phyloP scores from a whole-genome alignment of 2,797 vertebrate genomes.

The Gobionotothen gibberifrons region DNA sequence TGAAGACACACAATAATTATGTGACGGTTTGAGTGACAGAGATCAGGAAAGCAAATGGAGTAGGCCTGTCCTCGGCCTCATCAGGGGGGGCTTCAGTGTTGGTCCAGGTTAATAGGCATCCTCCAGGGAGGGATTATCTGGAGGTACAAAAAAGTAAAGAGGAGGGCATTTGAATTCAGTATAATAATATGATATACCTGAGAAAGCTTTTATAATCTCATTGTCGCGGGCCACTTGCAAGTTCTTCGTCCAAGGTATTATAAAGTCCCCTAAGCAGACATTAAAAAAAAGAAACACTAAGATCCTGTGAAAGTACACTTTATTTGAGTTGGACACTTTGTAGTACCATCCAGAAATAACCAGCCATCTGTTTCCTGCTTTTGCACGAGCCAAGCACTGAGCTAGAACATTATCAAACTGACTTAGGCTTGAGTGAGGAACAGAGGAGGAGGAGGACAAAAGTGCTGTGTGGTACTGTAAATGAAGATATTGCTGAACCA shows the following conservation, averaged over 20 bases:
- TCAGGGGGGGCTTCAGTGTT: slow-evolving; percentile 42
- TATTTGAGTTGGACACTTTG: slow-evolving; percentile 66
- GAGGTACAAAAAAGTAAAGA: slow-evolving; percentile 55
- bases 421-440: slow-evolving; percentile 43
- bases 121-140: slow-evolving; percentile 65
- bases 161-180: slow-evolving; percentile 51
- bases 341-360: slow-evolving; percentile 65
- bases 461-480: not conserved
- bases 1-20: slow-evolving; percentile 64
- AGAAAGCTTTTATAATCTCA: slow-evolving; percentile 46
- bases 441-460: slow-evolving; percentile 40
- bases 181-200: slow-evolving; percentile 62
- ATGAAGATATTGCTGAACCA: slow-evolving; percentile 24
- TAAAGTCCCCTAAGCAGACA: slow-evolving; percentile 57
- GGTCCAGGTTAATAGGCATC: slow-evolving; percentile 70
- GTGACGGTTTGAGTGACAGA: slow-evolving; percentile 70
- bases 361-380: slow-evolving; percentile 73
- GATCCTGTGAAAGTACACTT: slow-evolving; percentile 62
- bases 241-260: slow-evolving; percentile 56
- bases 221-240: slow-evolving; percentile 63
- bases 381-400: slow-evolving; percentile 53
- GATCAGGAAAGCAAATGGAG: slow-evolving; percentile 68
- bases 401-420: slow-evolving; percentile 41
- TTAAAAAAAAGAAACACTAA: slow-evolving; percentile 46
- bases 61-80: slow-evolving; percentile 45